Base-by-base conservation (phyloP, 1,140 invertebrate genomes). In the Potamilus streckersoni region DNA sequence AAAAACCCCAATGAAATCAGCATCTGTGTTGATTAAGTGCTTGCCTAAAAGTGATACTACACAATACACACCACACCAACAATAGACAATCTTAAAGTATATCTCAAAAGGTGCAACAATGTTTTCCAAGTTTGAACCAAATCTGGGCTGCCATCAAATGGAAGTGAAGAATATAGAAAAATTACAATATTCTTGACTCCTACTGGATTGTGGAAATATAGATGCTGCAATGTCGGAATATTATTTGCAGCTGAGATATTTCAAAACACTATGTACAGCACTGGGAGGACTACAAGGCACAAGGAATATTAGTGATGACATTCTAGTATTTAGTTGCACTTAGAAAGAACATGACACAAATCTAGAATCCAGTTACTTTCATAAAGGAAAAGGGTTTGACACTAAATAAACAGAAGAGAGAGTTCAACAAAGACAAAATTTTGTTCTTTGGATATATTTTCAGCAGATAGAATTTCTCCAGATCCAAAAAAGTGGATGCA, bases 11-110 rank as follows among this genome's bases (percentile, higher is more conserved):
- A 73, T 16, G 84, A 83, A 17, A 80, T 89, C 14, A 58, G 83
- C 38, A 56, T 88, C 5, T 87, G 86, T 74, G 73, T 87, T 17
- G 85, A 88, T 64, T 64, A 84, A 85, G 80, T 64, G 82, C 65
- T 13, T 72, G 72, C 80, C 81, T 2, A 88, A 88, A 69, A 60
- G 84, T 85, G 8, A 79, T 88, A 17, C 49, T 70, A 19, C 59
- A 83, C 8, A 83, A 86, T 71, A 65, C 81, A 86, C 69, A 74
- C 80, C 13, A 84, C 82, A 17, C 83, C 86, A 15, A 88, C 83
- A 56, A 70, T 83, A 3, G 84, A 86, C 66, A 79, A 86, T 38
- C 70, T 86, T 8, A 55, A 85, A 57, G 60, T 78, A 58, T 80
- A 81, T 13, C 70, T 86, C 49, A 83, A 88, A 88, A 74, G 80